These are phyloP conservation scores for Nothoprocta perdicaria DNA, from an alignment of 2,113 vertebrate genomes.

Conservation along the genomic window DNA sequence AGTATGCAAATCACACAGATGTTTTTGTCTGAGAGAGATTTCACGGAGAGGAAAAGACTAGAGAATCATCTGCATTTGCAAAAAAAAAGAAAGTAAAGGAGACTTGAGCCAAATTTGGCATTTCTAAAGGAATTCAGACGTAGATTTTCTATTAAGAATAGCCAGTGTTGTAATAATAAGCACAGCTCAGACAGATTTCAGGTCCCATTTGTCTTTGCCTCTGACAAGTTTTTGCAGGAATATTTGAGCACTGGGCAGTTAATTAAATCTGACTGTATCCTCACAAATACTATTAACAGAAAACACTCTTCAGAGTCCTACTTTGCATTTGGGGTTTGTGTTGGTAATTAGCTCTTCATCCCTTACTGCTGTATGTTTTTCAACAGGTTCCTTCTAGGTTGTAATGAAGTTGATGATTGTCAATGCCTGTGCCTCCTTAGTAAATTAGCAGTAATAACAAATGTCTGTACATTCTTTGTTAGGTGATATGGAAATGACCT, in stretches of 20 bases:
- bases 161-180: neutral
- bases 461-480: slow-evolving; percentile 21
- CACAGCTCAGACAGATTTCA: neutral
- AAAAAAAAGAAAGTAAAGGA: neutral
- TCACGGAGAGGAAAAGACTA: neutral
- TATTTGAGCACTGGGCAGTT: neutral
- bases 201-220: neutral
- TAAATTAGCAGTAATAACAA: slow-evolving; percentile 42
- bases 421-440: slow-evolving; percentile 24
- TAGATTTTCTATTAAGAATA: neutral
- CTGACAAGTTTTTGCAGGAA: neutral
- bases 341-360: slow-evolving; percentile 23
- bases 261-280: neutral
- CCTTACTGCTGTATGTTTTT: neutral
- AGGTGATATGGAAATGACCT: neutral
- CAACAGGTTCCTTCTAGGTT: neutral
- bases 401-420: slow-evolving; percentile 37
- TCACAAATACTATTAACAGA: slow-evolving; percentile 3
- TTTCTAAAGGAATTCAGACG: neutral
- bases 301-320: neutral
- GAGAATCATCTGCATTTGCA: neutral
- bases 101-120: neutral
- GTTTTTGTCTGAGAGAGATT: neutral
- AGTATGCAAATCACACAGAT: neutral
- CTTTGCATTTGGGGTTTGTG: neutral